phyloP scores from a whole-genome alignment of 2,888 invertebrate genomes.

The Thera britannica region DNA sequence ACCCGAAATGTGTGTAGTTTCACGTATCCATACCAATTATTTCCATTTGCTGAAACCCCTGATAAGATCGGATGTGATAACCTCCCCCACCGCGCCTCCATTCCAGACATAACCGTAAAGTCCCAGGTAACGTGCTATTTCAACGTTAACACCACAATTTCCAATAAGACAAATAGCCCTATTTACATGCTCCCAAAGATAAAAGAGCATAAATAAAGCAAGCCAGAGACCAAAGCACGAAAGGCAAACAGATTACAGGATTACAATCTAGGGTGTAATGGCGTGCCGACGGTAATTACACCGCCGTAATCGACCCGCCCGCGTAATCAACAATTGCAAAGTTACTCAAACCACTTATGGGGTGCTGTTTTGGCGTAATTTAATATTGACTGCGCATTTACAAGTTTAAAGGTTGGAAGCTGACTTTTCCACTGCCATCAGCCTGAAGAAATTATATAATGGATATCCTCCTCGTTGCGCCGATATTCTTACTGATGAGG shows the following conservation, averaged over 20 bases:
- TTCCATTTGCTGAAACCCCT: conserved; percentile 14
- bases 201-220: conserved; percentile 39
- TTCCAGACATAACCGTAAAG: conserved; percentile 23
- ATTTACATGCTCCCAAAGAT: conserved; percentile 44
- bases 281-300: conserved; percentile 44
- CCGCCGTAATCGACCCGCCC: conserved; percentile 50
- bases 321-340: conserved; percentile 60
- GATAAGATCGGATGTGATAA: conserved; percentile 19
- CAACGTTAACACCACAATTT: conserved; percentile 45
- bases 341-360: conserved; percentile 58
- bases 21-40: conserved; percentile 8
- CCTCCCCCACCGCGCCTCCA: conserved; percentile 13
- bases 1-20: neutral
- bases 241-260: conserved; percentile 53
- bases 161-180: conserved; percentile 42
- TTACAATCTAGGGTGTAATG: conserved; percentile 47
- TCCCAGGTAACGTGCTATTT: conserved; percentile 37
- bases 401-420: conserved; percentile 24
- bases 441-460: too few species aligned
- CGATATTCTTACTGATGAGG: too few species aligned
- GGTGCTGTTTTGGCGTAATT: conserved; percentile 59
- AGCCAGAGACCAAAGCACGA: conserved; percentile 43
- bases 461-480: too few species aligned
- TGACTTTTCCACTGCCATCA: conserved; percentile 1
- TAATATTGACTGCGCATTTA: conserved; percentile 49